Percentiles rank a stretch among this genome's conserved stretches.
phyloP scores from a whole-genome alignment of 1,140 invertebrate species.

The Notospermus geniculatus region DNA sequence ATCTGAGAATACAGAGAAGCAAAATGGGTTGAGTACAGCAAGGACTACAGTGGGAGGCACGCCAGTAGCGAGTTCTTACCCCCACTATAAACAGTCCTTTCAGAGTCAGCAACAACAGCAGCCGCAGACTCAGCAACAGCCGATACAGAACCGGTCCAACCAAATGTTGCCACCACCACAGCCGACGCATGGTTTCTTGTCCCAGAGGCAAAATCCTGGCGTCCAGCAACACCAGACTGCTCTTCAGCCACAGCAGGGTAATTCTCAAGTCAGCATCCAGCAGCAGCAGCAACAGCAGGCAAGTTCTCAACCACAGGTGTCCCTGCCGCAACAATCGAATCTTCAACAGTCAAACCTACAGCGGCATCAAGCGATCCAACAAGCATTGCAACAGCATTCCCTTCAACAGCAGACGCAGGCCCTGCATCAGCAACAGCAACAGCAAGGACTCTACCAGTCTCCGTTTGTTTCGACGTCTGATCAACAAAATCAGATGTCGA shows the following conservation, averaged over 20 bases:
- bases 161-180: too few species aligned
- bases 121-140: background rate
- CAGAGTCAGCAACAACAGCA: constrained; percentile 4
- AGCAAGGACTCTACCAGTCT: constrained; percentile 12
- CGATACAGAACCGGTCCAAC: background rate
- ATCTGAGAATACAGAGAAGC: too few species aligned
- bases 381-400: constrained; percentile 50
- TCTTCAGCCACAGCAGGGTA: constrained; percentile 19
- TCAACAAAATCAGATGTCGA: too few species aligned
- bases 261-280: constrained; percentile 22
- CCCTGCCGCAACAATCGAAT: constrained; percentile 18
- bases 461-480: too few species aligned
- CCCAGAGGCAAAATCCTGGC: background rate
- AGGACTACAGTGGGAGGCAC: too few species aligned
- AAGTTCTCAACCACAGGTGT: constrained; percentile 53
- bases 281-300: constrained; percentile 23
- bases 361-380: constrained; percentile 42
- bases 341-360: constrained; percentile 27
- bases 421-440: constrained; percentile 56
- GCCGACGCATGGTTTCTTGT: too few species aligned
- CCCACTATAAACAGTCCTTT: background rate
- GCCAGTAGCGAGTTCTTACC: too few species aligned
- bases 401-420: constrained; percentile 61
- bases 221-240: background rate
- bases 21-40: too few species aligned